Base-by-base conservation (phyloP, 1,140 invertebrate genomes). In the Heliconius nattereri region DNA sequence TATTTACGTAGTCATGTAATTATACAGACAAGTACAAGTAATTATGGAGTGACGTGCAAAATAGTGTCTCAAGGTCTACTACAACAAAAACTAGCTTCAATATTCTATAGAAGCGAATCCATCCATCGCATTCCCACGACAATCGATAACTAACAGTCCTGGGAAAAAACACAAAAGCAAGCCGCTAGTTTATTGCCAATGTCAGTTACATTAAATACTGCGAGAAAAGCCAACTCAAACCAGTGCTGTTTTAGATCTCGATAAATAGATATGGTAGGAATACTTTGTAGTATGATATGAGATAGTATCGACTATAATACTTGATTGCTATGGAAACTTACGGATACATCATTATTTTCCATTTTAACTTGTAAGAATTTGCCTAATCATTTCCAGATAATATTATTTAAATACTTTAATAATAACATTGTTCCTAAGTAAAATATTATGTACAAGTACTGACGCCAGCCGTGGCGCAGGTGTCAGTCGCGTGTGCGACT, bases 241-340 rank as follows among this genome's bases (percentile, higher is more conserved):
- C 79, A 78, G 54, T 74, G 35, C 71, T 72, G 87, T 89, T 90
- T 86, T 82, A 45, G 40, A 90, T 89, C 85, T 87, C 87, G 86
- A 87, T 85, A 82, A 83, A 87, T 6, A 66, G 60, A 60, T 60
- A 60, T 66, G n/a, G 23, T 13, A 16, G 23, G 26, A 66, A 66
- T n/a, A 66, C 11, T 66, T 66, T 66, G 60, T 66, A 66, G 16
- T 66, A 29, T 26, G 13, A 2, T 29, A 66, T 3, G 9, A 29
- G 60, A 66, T 29, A 66, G 60, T 66, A 66, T 66, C 60, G 60
- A 66, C 13, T 13, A 66, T 6, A 66, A 26, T 29, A 11, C 3
- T 66, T 66, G 8, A 66, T 66, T 23, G 8, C 19, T 23, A 45
- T 23, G 54, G n/a, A n/a, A 60, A 60, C n/a, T 66, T 26, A 29